These are phyloP conservation scores for Ptychobarbus kaznakovi DNA, from an alignment of 2,797 vertebrate species.

Conservation along the genomic window DNA sequence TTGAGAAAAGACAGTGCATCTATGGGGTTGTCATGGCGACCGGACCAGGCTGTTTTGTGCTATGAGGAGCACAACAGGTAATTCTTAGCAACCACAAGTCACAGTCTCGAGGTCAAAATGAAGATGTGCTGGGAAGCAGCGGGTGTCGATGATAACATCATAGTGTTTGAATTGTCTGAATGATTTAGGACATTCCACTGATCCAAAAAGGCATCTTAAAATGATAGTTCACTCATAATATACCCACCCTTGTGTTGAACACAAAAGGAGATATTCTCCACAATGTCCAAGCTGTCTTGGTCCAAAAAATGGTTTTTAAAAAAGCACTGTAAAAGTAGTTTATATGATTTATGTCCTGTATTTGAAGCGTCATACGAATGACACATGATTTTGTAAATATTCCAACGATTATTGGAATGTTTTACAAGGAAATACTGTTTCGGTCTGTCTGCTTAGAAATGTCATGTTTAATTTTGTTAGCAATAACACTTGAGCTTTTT, in stretches of 20 bases:
- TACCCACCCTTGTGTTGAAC: not conserved
- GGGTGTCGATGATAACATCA: slow-evolving; percentile 29
- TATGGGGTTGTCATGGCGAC: slow-evolving; percentile 80
- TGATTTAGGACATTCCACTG: not conserved
- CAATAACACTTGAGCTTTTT: not conserved
- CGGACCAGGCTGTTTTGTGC: slow-evolving; percentile 69
- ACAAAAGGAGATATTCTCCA: not conserved
- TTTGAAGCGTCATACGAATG: not conserved
- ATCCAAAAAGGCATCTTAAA: not conserved
- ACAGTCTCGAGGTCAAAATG: slow-evolving; percentile 62
- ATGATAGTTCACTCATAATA: not conserved
- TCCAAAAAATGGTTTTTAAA: too few relatives aligned
- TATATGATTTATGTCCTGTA: not conserved
- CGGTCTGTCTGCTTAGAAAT: not conserved
- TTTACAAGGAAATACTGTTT: not conserved
- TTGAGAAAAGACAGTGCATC: slow-evolving; percentile 69
- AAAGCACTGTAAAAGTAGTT: too few relatives aligned
- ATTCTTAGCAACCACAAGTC: slow-evolving; percentile 73
- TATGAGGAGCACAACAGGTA: slow-evolving; percentile 81
- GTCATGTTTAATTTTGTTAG: not conserved
- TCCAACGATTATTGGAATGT: not conserved
- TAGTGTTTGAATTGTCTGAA: slow-evolving; percentile 6
- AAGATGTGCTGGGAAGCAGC: slow-evolving; percentile 23
- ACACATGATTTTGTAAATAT: not conserved
- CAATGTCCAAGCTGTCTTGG: not conserved